A percentile compares a stretch with the other conserved stretches of the same genome.
Evolutionary conservation across 2,888 invertebrate species (phyloP).

Genomic region (Phyllotreta striolata): DNA sequence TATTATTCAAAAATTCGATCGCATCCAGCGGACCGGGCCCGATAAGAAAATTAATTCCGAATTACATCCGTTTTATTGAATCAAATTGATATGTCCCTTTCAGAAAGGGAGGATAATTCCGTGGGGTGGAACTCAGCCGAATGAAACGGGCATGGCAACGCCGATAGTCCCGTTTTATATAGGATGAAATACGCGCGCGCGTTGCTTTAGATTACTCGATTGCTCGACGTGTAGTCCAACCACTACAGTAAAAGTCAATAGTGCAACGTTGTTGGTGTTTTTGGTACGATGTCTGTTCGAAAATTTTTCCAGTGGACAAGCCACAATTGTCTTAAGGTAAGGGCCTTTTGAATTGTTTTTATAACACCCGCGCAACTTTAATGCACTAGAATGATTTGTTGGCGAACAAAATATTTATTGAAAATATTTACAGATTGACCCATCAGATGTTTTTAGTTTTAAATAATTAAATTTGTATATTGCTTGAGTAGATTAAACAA

Average conservation of each 20-base stretch:
- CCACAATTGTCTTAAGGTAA: conserved; percentile 54
- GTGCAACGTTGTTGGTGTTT: conserved; percentile 19
- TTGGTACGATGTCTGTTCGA: conserved; percentile 47
- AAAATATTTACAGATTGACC: too few species aligned
- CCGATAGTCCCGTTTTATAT: conserved; percentile 4
- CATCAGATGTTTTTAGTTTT: too few species aligned
- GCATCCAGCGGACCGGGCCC: neutral
- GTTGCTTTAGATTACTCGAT: conserved; percentile 35
- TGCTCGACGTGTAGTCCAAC: conserved; percentile 19
- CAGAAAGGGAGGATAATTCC: conserved; percentile 2
- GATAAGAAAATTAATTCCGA: too few species aligned
- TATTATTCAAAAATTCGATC: too few species aligned
- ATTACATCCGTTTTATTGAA: too few species aligned
- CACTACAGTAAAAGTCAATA: conserved; percentile 30
- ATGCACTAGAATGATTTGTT: too few species aligned
- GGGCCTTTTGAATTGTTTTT: conserved; percentile 28
- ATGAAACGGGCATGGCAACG: neutral
- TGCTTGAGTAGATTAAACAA: too few species aligned
- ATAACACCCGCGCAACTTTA: neutral
- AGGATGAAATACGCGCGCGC: conserved; percentile 24
- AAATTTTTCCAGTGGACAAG: conserved; percentile 51
- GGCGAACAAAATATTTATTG: too few species aligned
- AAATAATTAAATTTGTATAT: too few species aligned
- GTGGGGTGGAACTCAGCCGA: neutral
- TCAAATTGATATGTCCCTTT: too few species aligned